phyloP scores from a whole-genome alignment of 2,888 invertebrate genomes.

The Dioctria rufipes region DNA sequence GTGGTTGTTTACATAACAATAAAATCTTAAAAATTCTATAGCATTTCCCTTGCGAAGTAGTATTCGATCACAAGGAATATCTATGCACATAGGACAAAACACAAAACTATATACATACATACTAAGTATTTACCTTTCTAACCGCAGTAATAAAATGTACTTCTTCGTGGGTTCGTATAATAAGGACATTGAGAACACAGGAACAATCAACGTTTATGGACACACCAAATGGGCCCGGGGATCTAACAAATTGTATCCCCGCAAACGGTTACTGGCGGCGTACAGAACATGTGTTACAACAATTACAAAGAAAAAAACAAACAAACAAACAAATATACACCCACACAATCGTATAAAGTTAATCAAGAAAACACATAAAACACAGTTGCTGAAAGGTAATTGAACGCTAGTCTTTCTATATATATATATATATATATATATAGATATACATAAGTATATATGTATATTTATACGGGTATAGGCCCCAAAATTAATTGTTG shows the following conservation, averaged over 20 bases:
- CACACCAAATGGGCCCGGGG: constrained; percentile 39
- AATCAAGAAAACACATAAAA: constrained; percentile 57
- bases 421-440: too few relatives aligned
- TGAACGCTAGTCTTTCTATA: constrained; percentile 15
- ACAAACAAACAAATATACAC: constrained; percentile 27
- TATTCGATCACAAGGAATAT: background rate
- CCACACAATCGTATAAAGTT: constrained; percentile 49
- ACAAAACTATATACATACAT: background rate
- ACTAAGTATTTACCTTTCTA: constrained; percentile 27
- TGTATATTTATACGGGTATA: constrained; percentile 7
- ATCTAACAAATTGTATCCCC: constrained; percentile 35
- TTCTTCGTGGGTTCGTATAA: constrained; percentile 32
- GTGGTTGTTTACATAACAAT: too few relatives aligned
- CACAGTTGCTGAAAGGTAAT: constrained; percentile 57
- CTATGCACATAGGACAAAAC: background rate
- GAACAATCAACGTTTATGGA: constrained; percentile 54
- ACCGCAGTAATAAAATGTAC: constrained; percentile 29
- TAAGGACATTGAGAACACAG: constrained; percentile 53
- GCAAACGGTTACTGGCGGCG: constrained; percentile 35
- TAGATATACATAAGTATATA: too few relatives aligned
- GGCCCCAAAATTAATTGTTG: constrained; percentile 54
- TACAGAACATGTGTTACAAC: constrained; percentile 50
- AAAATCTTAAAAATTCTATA: too few relatives aligned
- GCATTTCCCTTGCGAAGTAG: too few relatives aligned
- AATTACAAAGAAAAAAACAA: constrained; percentile 51